phyloP scores from a whole-genome alignment of 2,888 invertebrate genomes.

The Phragmatobia fuliginosa region DNA sequence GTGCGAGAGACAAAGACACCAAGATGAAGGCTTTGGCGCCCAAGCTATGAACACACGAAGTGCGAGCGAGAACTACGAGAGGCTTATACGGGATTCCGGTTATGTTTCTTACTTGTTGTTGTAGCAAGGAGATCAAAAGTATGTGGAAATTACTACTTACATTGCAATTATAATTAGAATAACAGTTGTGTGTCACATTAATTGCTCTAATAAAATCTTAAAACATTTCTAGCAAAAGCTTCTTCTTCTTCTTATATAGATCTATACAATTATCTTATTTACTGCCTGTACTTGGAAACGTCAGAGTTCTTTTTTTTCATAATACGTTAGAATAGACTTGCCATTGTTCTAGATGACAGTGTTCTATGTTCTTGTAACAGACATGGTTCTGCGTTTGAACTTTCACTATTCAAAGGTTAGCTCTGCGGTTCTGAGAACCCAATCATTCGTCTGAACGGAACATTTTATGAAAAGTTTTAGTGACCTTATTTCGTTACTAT shows the following conservation, averaged over 20 bases:
- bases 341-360: neutral
- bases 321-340: neutral
- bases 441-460: neutral
- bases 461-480: neutral
- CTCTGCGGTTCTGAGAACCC: conserved; percentile 16
- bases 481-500: neutral
- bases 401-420: conserved; percentile 30
- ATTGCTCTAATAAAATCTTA: conserved; percentile 12
- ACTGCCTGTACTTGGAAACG: neutral
- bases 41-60: conserved; percentile 44
- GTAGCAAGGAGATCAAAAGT: conserved; percentile 72
- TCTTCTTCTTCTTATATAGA: neutral
- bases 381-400: conserved; percentile 17
- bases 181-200: conserved; percentile 48
- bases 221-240: too few species aligned
- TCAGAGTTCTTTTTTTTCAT: neutral
- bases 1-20: conserved; percentile 72
- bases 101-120: conserved; percentile 70
- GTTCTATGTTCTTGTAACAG: neutral
- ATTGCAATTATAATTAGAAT: conserved; percentile 56
- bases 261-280: neutral
- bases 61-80: conserved; percentile 70
- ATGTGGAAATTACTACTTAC: conserved; percentile 67
- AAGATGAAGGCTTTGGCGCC: conserved; percentile 76
- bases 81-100: conserved; percentile 82